A percentile compares a stretch with the other conserved stretches of the same genome.
phyloP scores from a whole-genome alignment of 30 jellyfish, hydroid and myxozoan species.

The Chrysaora quinquecirrha region DNA sequence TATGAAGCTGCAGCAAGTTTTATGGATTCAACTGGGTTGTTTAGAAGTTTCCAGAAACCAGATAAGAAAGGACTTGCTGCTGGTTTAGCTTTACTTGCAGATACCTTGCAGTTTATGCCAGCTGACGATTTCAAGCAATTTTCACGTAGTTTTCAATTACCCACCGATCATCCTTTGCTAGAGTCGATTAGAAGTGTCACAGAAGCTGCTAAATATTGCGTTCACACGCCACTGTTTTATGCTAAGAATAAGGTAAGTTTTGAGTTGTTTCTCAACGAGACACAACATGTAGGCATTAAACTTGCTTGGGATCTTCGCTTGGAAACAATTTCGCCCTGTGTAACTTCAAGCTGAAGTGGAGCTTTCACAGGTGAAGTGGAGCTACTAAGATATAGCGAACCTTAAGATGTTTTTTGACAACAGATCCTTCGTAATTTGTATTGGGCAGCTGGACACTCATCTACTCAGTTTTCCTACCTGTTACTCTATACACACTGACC shows the following conservation, averaged over 20 bases:
- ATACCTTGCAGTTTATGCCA: constrained; percentile 65
- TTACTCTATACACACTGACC: too few species aligned
- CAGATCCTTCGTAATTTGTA: too few species aligned
- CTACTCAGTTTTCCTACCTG: too few species aligned
- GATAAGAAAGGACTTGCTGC: constrained; percentile 70
- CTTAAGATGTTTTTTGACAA: too few species aligned
- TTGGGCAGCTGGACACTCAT: too few species aligned
- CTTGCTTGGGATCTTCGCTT: too few species aligned
- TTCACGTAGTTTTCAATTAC: neutral
- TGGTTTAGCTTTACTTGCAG: constrained; percentile 59
- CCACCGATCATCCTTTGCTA: constrained; percentile 41
- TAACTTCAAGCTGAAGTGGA: too few species aligned
- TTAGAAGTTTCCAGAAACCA: constrained; percentile 41
- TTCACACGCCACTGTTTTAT: constrained; percentile 62
- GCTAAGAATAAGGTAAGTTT: constrained; percentile 57
- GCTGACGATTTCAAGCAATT: constrained; percentile 20
- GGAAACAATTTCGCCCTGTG: too few species aligned
- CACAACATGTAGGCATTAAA: too few species aligned
- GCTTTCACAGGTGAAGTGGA: too few species aligned
- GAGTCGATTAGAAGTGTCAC: constrained; percentile 66
- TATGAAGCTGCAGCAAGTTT: constrained; percentile 27
- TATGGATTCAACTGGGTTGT: constrained; percentile 40
- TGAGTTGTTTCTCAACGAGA: too few species aligned
- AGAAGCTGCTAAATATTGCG: constrained; percentile 62
- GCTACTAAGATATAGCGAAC: too few species aligned